A percentile compares a stretch with the other conserved stretches of the same genome.
These are phyloP conservation scores for Agriopis leucophaearia DNA, from an alignment of 2,888 invertebrate genomes.

Conservation along the genomic window DNA sequence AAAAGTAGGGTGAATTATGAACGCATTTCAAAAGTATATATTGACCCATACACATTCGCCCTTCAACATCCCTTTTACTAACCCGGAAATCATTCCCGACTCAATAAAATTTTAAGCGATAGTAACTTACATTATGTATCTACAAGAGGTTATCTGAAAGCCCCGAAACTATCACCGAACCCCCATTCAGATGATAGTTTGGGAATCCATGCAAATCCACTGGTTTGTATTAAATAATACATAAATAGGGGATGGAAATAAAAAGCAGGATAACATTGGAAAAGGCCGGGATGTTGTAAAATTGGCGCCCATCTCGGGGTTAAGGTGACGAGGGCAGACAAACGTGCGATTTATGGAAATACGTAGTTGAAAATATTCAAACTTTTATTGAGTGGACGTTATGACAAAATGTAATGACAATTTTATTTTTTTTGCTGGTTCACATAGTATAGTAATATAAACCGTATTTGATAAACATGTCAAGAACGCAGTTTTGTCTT, in stretches of 20 bases:
- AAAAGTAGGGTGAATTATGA: too few species aligned
- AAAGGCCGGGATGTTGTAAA: slow-evolving; percentile 49
- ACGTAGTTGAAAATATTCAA: not conserved
- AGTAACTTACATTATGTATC: slow-evolving; percentile 56
- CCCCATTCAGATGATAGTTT: slow-evolving; percentile 35
- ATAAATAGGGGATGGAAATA: slow-evolving; percentile 75
- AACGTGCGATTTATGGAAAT: slow-evolving; percentile 17
- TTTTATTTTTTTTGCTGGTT: too few species aligned
- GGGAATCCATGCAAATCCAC: slow-evolving; percentile 76
- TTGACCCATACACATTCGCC: slow-evolving; percentile 16
- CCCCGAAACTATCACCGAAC: slow-evolving; percentile 53
- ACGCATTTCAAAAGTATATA: not conserved
- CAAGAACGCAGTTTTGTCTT: too few species aligned
- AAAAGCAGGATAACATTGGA: slow-evolving; percentile 80
- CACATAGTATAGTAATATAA: too few species aligned
- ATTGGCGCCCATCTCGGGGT: slow-evolving; percentile 29
- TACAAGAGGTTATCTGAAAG: slow-evolving; percentile 52
- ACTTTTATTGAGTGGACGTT: not conserved
- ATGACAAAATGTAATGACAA: too few species aligned
- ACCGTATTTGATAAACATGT: too few species aligned
- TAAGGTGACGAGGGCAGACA: slow-evolving; percentile 27
- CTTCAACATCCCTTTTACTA: slow-evolving; percentile 27
- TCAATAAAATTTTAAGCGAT: slow-evolving; percentile 64
- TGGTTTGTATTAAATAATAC: slow-evolving; percentile 78
- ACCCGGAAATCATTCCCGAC: slow-evolving; percentile 54